Evolutionary conservation across 30 jellyfish, hydroid and myxozoan species (phyloP), one percentile per base, ranked within the genome.

Genomic region (Cassiopea xamachana): DNA sequence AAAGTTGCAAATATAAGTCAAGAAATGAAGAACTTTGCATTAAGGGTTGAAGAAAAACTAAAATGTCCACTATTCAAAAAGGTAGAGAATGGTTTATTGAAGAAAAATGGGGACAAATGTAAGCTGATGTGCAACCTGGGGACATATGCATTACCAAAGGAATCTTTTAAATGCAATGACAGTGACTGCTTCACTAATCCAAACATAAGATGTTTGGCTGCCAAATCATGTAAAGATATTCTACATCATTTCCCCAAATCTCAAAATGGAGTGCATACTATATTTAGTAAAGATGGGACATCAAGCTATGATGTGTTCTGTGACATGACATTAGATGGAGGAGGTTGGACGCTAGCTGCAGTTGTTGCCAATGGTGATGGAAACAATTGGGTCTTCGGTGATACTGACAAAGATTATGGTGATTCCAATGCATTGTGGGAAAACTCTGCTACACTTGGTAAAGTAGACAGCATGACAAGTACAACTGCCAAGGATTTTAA

Each of bases 301-400:
- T 45, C 50, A 10, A 48, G 83, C 12, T 89, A 80, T 69, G 85
- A 81, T 2, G 96, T 82, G n/a, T 89, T 17, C 75, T 89, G 96
- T 79, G 96, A 89, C 89, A 89, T 89, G 96, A 17, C 44, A 16
- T 71, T 92, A 16, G 96, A 82, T 27, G 77, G 78, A 12, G 96
- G 96, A 55, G 96, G 96, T 83, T 89, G 96, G 96, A 81, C 96
- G 10, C 92, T 89, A 55, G 89, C 89, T 1, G 96, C 96, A 7
- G 92, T 80, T 1, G 58, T 89, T 80, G 96, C 96, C 81, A 89
- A 89, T 74, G 96, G 96, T 48, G 96, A 89, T 51, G 48, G 51
- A 60, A 73, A 89, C 78, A 60, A 74, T 27, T 89, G 96, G 96
- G 48, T 50, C 13, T 89, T 60, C 75, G 92, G 92, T 0, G 92